Evolutionary conservation across 2,113 vertebrate genomes (phyloP), one percentile per base, ranked within the genome.

Genomic region (Hystrix cristata): DNA sequence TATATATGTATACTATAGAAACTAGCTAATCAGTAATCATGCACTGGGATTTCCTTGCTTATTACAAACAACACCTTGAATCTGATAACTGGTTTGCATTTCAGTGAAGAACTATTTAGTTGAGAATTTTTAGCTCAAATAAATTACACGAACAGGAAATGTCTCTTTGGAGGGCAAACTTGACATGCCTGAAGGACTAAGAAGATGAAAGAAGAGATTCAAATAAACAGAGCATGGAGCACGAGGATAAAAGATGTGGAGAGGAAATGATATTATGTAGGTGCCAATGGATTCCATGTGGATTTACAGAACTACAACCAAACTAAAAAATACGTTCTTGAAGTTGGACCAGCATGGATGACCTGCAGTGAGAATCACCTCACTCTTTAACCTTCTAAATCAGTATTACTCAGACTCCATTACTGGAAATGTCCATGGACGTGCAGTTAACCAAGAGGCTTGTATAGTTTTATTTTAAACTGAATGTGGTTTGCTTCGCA

Each of bases 171-270:
- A 97, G 64, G 89, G 13, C 53, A 87, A 82, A 90, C 48, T 51
- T 86, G 43, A 94, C 83, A 81, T 90, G 18, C 87, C 90, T 94
- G 59, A 85, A 96, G 69, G 64, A 65, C 59, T 87, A 76, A 96
- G 80, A 86, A 91, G 82, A 93, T 87, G 48, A 81, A 83, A 91
- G 65, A 90, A 89, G 46, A 93, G 53, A 82, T 81, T 95, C 87
- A 90, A 95, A 84, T 90, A 93, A 95, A 83, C 53, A 93, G 95
- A 84, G n/a, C 18, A 57, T 95, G 69, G 27, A 57, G 55, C 80
- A 57, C 65, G 43, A 78, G 38, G 57, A 67, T 64, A 65, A 89
- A 69, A 85, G 34, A 67, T 65, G 19, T 8, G 34, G 5, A 55
- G 25, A 94, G 67, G 53, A 92, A 96, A 57, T 96, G 19, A 82